phyloP scores from a whole-genome alignment of 2,888 invertebrate genomes.

The Poecilobothrus nobilitatus region DNA sequence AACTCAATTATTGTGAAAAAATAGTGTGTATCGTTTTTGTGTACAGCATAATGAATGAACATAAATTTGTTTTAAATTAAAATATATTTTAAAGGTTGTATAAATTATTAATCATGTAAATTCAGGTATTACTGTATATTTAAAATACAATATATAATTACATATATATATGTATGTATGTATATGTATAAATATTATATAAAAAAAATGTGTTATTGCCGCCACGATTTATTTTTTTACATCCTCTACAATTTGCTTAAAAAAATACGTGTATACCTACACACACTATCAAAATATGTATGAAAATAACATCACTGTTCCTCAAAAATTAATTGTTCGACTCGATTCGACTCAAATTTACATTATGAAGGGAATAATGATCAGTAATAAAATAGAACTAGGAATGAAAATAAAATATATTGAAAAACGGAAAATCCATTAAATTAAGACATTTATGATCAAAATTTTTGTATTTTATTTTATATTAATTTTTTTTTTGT shows the following conservation, averaged over 20 bases:
- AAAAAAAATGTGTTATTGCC: not conserved
- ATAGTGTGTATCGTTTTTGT: too few relatives aligned
- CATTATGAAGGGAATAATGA: too few relatives aligned
- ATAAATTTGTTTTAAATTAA: too few relatives aligned
- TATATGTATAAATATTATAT: not conserved
- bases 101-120: too few relatives aligned
- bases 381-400: too few relatives aligned
- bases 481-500: too few relatives aligned
- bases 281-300: not conserved
- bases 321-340: not conserved
- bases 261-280: too few relatives aligned
- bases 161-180: not conserved
- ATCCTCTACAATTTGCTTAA: not conserved
- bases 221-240: not conserved
- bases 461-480: conserved; percentile 4
- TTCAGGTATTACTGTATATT: too few relatives aligned
- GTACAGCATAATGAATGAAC: too few relatives aligned
- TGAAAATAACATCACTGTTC: not conserved
- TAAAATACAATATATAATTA: not conserved
- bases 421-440: not conserved
- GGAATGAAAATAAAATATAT: not conserved
- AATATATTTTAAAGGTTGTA: too few relatives aligned
- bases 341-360: too few relatives aligned
- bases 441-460: not conserved
- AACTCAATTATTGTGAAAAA: too few relatives aligned